Conservation (phyloP, 2,888 invertebrate genomes). For the Punctoribates punctum region DNA sequence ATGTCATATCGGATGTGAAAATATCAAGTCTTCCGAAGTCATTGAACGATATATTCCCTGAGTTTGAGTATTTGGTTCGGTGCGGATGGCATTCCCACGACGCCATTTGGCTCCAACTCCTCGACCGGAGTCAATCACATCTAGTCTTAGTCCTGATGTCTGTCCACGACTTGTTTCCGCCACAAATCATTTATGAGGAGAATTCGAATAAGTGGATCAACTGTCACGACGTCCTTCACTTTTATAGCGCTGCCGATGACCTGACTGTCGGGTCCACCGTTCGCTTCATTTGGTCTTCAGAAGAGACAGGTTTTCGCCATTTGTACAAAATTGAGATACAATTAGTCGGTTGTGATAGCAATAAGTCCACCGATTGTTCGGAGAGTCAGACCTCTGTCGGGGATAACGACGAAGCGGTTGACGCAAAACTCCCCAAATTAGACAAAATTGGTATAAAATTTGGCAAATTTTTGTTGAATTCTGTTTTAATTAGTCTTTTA, state of each 20-base stretch:
- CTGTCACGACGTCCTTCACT: slow-evolving; percentile 80
- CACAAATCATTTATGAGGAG: slow-evolving; percentile 58
- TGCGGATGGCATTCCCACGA: slow-evolving; percentile 94
- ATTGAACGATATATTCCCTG: slow-evolving; percentile 68
- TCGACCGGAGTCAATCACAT: slow-evolving; percentile 80
- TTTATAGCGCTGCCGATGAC: slow-evolving; percentile 60
- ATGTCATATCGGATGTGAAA: slow-evolving; percentile 43
- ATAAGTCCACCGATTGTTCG: background rate
- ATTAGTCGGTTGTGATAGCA: slow-evolving; percentile 41
- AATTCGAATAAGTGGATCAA: slow-evolving; percentile 82
- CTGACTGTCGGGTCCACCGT: slow-evolving; percentile 55
- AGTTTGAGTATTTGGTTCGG: slow-evolving; percentile 91
- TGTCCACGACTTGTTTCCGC: slow-evolving; percentile 57
- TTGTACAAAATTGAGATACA: slow-evolving; percentile 60
- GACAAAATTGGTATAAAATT: background rate
- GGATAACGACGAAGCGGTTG: background rate
- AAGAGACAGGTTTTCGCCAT: slow-evolving; percentile 84
- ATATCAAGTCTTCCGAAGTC: slow-evolving; percentile 50
- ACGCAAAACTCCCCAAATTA: background rate
- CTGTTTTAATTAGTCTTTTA: background rate
- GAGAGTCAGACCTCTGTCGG: background rate
- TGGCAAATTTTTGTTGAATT: background rate
- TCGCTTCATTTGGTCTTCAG: slow-evolving; percentile 84
- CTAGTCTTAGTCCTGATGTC: slow-evolving; percentile 79
- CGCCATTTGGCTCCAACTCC: slow-evolving; percentile 86